These are phyloP conservation scores for Dipodomys merriami DNA, from an alignment of 2,113 vertebrate genomes.

Conservation along the genomic window DNA sequence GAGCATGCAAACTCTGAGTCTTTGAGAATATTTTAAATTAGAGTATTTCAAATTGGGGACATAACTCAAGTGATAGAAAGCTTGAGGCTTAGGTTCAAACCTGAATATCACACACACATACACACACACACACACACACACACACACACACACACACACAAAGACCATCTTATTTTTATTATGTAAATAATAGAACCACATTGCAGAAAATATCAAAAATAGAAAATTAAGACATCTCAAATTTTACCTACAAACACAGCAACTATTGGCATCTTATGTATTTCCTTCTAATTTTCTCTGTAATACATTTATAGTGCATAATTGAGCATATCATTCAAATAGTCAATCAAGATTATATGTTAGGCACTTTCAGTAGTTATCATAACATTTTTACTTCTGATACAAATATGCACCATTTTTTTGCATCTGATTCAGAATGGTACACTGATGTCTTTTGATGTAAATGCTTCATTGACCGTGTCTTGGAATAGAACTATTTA, in stretches of 20 bases:
- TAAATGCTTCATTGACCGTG: background rate
- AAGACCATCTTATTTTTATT: background rate
- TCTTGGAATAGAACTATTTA: background rate
- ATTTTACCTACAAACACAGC: background rate
- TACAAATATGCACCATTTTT: too few species aligned
- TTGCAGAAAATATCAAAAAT: slow-evolving; percentile 23
- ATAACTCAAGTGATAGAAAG: too few species aligned
- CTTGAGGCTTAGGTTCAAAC: too few species aligned
- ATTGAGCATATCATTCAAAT: background rate
- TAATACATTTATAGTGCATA: background rate
- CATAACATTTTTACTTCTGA: background rate
- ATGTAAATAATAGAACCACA: slow-evolving; percentile 3
- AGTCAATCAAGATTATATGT: background rate
- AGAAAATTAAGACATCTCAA: background rate
- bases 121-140: too few species aligned
- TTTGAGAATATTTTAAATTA: slow-evolving; percentile 34
- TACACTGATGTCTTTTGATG: background rate
- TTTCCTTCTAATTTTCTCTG: background rate
- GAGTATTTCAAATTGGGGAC: background rate
- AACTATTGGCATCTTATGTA: background rate
- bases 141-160: too few species aligned
- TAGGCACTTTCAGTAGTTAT: background rate
- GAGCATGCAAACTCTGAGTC: background rate
- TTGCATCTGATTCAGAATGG: background rate
- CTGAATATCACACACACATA: too few species aligned